Conservation (phyloP, 2,888 invertebrate genomes). For the Apamea monoglypha region DNA sequence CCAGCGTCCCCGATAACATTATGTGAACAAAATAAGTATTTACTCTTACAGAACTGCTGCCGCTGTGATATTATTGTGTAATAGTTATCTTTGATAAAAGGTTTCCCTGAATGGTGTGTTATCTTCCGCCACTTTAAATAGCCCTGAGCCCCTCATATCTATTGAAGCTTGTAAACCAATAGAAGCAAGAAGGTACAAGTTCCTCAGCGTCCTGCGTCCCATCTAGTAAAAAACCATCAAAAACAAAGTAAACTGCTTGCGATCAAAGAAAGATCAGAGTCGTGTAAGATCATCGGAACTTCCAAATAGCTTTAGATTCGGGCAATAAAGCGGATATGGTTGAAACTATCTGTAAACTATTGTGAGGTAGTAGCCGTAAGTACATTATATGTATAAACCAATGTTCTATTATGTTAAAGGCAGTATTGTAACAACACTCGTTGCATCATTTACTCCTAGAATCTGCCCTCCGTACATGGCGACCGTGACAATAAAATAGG, state of each 20-base stretch:
- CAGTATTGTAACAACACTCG: no score
- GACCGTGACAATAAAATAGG: no score
- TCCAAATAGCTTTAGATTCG: slow-evolving; percentile 55
- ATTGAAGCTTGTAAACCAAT: neutral
- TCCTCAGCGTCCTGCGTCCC: neutral
- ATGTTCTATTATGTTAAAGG: no score
- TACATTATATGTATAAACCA: no score
- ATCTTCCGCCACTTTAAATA: neutral
- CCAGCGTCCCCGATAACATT: neutral
- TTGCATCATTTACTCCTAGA: no score
- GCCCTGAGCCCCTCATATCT: neutral
- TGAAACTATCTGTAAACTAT: slow-evolving; percentile 32
- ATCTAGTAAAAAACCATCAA: neutral
- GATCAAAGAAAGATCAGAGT: slow-evolving; percentile 40
- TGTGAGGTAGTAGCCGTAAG: no score
- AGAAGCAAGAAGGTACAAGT: neutral
- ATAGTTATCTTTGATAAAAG: neutral
- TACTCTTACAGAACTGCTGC: slow-evolving; percentile 11
- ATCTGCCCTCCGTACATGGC: no score
- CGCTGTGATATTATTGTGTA: neutral
- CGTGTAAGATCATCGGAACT: slow-evolving; percentile 46
- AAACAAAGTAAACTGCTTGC: slow-evolving; percentile 31
- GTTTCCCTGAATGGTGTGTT: neutral
- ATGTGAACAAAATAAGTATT: slow-evolving; percentile 19
- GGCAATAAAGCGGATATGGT: slow-evolving; percentile 34